phyloP scores from a whole-genome alignment of 2,797 vertebrate species.

The Periophthalmus magnuspinnatus region DNA sequence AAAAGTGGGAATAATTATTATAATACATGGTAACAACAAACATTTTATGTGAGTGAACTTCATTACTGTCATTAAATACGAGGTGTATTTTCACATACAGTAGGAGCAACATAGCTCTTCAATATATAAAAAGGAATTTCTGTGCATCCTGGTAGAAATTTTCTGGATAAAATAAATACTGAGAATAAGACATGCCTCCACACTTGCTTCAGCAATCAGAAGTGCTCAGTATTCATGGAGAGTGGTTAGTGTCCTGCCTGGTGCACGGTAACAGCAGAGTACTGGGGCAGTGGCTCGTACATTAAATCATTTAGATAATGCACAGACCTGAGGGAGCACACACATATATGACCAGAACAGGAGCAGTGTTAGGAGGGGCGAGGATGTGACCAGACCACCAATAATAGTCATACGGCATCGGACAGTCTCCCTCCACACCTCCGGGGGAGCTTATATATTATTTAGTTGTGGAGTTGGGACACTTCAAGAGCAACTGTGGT shows the following conservation, averaged over 20 bases:
- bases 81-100: background rate
- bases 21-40: background rate
- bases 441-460: constrained; percentile 56
- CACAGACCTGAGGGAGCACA: constrained; percentile 54
- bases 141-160: too few species aligned
- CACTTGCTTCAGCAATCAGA: constrained; percentile 18
- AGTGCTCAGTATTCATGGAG: constrained; percentile 46
- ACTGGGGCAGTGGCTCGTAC: constrained; percentile 40
- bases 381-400: constrained; percentile 59
- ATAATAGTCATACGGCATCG: constrained; percentile 16
- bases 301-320: constrained; percentile 74
- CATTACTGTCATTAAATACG: background rate
- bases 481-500: constrained; percentile 44
- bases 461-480: constrained; percentile 42
- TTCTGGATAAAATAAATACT: background rate
- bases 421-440: constrained; percentile 34
- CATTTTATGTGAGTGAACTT: background rate
- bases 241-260: constrained; percentile 43
- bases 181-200: background rate
- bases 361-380: constrained; percentile 30
- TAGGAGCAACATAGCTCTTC: background rate
- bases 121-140: too few species aligned
- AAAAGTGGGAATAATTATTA: background rate
- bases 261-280: constrained; percentile 53
- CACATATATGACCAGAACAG: constrained; percentile 50